phyloP scores from a whole-genome alignment of 2,113 vertebrate genomes.

The Hippocampus barbouri region DNA sequence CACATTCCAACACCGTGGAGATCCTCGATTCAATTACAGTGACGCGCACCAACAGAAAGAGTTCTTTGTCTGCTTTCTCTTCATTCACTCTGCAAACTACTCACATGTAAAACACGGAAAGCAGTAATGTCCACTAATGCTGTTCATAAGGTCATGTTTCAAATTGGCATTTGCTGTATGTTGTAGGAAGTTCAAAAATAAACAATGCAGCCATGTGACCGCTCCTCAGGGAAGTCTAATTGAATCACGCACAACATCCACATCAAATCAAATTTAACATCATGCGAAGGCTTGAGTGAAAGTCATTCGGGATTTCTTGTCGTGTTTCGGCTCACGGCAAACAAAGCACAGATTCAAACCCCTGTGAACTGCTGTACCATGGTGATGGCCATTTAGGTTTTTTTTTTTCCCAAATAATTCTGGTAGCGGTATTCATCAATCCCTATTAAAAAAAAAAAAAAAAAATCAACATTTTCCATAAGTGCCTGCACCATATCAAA shows the following conservation, averaged over 20 bases:
- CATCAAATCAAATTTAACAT: constrained; percentile 27
- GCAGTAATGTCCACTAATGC: not conserved
- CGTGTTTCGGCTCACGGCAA: not conserved
- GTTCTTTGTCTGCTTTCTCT: constrained; percentile 1
- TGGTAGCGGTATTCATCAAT: no score
- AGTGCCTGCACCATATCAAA: no score
- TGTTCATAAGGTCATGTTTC: constrained; percentile 3
- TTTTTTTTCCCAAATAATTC: no score
- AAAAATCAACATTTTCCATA: no score
- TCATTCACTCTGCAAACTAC: constrained; percentile 2
- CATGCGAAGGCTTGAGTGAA: constrained; percentile 15
- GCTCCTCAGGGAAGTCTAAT: constrained; percentile 15
- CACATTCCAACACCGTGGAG: constrained; percentile 31
- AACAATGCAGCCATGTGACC: constrained; percentile 1
- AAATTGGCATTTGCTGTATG: not conserved
- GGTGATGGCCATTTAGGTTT: no score
- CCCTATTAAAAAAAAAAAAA: no score
- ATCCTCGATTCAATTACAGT: constrained; percentile 16
- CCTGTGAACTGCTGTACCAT: not conserved
- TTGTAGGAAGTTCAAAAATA: not conserved
- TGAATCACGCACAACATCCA: constrained; percentile 17
- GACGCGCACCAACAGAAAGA: constrained; percentile 5
- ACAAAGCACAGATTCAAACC: no score
- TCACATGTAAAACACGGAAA: fast-evolving
- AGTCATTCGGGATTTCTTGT: not conserved